These are phyloP conservation scores for Pangasius sanitwongsei DNA, from an alignment of 2,797 vertebrate genomes.

Conservation along the genomic window DNA sequence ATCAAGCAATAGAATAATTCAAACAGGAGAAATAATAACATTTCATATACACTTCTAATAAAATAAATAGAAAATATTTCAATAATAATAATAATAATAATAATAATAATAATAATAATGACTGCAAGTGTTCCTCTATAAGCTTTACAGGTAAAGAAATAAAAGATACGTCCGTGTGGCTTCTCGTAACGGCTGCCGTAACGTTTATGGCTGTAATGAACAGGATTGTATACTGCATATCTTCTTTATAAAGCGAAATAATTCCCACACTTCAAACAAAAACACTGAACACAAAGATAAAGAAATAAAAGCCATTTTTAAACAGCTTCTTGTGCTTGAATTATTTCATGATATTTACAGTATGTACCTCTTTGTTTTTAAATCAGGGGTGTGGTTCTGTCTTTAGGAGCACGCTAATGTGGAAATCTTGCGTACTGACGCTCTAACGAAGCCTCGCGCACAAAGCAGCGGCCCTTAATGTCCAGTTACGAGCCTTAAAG, in stretches of 20 bases:
- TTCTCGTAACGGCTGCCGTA: background rate
- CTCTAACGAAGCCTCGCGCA: background rate
- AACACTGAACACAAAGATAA: background rate
- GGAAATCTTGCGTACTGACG: background rate
- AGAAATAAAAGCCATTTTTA: background rate
- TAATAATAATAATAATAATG: background rate
- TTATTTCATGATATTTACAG: background rate
- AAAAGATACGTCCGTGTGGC: background rate
- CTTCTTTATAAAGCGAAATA: background rate
- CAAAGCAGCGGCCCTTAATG: background rate
- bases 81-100: background rate
- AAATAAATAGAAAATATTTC: background rate
- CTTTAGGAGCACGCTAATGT: background rate
- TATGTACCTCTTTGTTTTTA: background rate
- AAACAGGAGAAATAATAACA: background rate
- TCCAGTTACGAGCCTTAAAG: background rate
- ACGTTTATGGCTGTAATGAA: background rate
- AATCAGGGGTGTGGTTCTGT: background rate
- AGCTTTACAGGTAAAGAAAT: background rate
- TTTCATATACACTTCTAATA: background rate
- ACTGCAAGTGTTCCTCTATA: background rate
- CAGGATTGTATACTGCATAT: background rate
- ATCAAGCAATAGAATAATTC: background rate
- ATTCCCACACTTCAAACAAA: background rate
- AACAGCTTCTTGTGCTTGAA: background rate